A percentile compares a stretch with the other conserved stretches of the same genome.
Evolutionary conservation across 2,888 invertebrate genomes (phyloP).

Genomic region (Thymelicus lineola): DNA sequence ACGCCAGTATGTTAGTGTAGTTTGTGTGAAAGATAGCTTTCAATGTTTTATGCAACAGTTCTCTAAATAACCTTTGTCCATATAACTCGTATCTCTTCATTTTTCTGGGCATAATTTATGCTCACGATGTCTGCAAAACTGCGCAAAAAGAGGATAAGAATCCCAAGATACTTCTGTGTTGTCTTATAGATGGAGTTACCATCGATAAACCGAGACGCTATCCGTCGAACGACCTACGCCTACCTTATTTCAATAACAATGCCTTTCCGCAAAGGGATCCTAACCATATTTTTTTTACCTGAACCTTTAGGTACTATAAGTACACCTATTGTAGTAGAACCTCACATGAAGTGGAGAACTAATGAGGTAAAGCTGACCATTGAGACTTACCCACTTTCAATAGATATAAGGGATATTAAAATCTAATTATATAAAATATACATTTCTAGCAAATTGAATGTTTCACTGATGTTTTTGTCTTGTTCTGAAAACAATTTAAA

Average conservation of each 20-base stretch:
- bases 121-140: conserved; percentile 16
- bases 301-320: conserved; percentile 21
- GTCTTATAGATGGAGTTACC: conserved; percentile 64
- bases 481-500: too few species aligned
- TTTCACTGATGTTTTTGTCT: too few species aligned
- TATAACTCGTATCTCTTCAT: neutral
- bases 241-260: conserved; percentile 78
- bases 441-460: too few species aligned
- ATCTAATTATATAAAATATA: too few species aligned
- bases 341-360: neutral
- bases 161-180: conserved; percentile 43
- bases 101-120: conserved; percentile 28
- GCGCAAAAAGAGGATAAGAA: conserved; percentile 16
- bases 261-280: conserved; percentile 62
- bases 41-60: neutral
- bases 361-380: neutral
- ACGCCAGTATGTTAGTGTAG: neutral
- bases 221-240: conserved; percentile 51
- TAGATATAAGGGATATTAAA: too few species aligned
- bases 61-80: neutral
- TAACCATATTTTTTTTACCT: conserved; percentile 55
- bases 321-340: neutral
- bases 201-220: conserved; percentile 62
- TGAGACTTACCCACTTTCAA: too few species aligned
- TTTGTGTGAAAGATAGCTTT: neutral